phyloP scores from a whole-genome alignment of 2,888 invertebrate genomes.

The Himalopsyche tibetana region DNA sequence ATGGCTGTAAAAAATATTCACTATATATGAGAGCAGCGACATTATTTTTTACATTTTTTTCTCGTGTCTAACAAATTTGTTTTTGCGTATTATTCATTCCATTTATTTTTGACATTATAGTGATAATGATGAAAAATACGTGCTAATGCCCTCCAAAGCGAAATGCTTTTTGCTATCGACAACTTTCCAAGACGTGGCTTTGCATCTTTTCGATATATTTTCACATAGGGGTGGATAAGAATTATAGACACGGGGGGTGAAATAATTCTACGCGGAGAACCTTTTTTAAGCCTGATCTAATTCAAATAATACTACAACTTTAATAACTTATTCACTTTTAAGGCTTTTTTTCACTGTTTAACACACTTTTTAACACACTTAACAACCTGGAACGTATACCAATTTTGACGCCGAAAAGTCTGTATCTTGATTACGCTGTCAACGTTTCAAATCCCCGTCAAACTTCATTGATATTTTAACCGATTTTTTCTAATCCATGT shows the following conservation, averaged over 20 bases:
- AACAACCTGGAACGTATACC: too few species aligned
- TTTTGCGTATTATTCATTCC: neutral
- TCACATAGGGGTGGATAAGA: slow-evolving; percentile 22
- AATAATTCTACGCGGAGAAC: neutral
- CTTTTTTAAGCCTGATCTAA: neutral
- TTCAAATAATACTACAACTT: too few species aligned
- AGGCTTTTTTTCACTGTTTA: too few species aligned
- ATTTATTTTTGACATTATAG: slow-evolving; percentile 32
- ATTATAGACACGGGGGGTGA: neutral
- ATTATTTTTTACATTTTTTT: neutral
- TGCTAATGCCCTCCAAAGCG: slow-evolving; percentile 10
- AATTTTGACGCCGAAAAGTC: too few species aligned
- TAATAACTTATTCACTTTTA: too few species aligned
- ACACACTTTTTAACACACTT: too few species aligned
- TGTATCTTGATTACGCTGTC: too few species aligned
- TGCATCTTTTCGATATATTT: slow-evolving; percentile 42
- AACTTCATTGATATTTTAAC: too few species aligned
- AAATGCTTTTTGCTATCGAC: slow-evolving; percentile 35
- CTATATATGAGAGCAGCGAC: too few species aligned
- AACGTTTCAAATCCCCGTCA: too few species aligned
- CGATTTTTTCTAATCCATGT: too few species aligned
- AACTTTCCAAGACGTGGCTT: slow-evolving; percentile 28
- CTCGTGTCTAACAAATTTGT: neutral
- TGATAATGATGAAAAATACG: slow-evolving; percentile 38
- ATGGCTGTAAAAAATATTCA: too few species aligned